Base-by-base conservation (phyloP, 1,140 invertebrate species). In the Tyrophagus putrescentiae region DNA sequence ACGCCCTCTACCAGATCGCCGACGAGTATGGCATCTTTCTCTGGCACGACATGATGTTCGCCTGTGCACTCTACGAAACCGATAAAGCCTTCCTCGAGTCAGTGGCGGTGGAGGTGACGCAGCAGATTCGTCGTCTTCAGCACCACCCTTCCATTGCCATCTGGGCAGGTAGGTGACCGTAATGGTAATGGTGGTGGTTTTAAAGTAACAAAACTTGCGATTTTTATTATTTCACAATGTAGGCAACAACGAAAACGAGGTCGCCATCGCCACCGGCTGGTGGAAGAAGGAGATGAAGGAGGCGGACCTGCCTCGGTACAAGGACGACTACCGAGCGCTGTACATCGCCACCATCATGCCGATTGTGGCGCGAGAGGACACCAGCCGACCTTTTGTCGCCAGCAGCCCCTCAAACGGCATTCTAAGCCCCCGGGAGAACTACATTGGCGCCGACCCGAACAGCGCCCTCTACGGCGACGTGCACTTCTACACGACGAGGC, bases 201-300 rank as follows among this genome's bases (percentile, higher is more conserved):
- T n/a, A n/a, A n/a, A n/a, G n/a, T n/a, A n/a, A n/a, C n/a, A n/a
- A n/a, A n/a, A n/a, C n/a, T n/a, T n/a, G n/a, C n/a, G n/a, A n/a
- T n/a, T n/a, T n/a, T n/a, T n/a, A n/a, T n/a, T n/a, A n/a, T n/a
- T n/a, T n/a, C n/a, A n/a, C n/a, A n/a, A n/a, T n/a, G n/a, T n/a
- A n/a, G n/a, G n/a, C 4, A 99, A 98, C 70, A 98, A 98, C 72
- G 94, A 98, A 74, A 98, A 98, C 70, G 94, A 98, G 77, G 83
- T 80, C 27, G 91, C 87, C 0, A 71, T 98, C 1, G 76, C 79
- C 41, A 79, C 80, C 33, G 83, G 7, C 39, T 54, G 27, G 6
- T 25, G 21, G 31, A 9, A 21, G 21, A 29, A 62, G 21, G 13
- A 45, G 27, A 16, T 3, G 13, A 7, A 32, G 27, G 13, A 29